Evolutionary conservation across 2,797 vertebrate species (phyloP).

Genomic region (Rhinella marina): DNA sequence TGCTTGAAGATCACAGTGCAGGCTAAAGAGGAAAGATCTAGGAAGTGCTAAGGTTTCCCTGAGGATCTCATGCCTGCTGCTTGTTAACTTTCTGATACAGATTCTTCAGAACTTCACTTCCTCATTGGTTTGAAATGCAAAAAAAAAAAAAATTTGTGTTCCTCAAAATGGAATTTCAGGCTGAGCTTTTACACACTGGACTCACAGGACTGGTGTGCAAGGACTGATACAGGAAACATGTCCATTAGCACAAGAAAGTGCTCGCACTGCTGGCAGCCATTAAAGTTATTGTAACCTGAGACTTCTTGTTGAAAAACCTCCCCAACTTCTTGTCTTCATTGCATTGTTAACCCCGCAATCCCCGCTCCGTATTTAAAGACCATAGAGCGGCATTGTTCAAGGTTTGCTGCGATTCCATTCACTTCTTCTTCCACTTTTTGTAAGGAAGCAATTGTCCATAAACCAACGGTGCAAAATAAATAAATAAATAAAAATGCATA

Average conservation of each 20-base stretch:
- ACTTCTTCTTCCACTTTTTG: not conserved
- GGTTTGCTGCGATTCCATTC: not conserved
- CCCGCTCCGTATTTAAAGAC: not conserved
- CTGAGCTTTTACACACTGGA: not conserved
- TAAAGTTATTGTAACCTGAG: constrained; percentile 54
- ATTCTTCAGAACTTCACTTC: constrained; percentile 40
- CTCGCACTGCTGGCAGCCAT: constrained; percentile 54
- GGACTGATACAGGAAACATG: constrained; percentile 39
- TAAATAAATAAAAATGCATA: too few species aligned
- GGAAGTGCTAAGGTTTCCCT: constrained; percentile 48
- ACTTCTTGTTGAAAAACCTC: constrained; percentile 38
- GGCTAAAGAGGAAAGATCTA: constrained; percentile 3
- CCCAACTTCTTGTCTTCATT: constrained; percentile 7
- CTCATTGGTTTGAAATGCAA: constrained; percentile 22
- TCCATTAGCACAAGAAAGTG: constrained; percentile 17
- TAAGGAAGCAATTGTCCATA: too few species aligned
- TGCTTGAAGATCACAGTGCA: constrained; percentile 9
- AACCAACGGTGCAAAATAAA: too few species aligned
- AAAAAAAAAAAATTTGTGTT: constrained; percentile 28
- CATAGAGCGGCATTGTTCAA: not conserved
- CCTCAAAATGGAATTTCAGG: constrained; percentile 24
- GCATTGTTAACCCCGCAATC: constrained; percentile 25
- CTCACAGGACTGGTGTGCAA: not conserved
- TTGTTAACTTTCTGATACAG: constrained; percentile 41
- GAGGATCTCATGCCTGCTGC: constrained; percentile 27